Base-by-base conservation (phyloP, 2,113 vertebrate species). In the Camelus bactrianus region DNA sequence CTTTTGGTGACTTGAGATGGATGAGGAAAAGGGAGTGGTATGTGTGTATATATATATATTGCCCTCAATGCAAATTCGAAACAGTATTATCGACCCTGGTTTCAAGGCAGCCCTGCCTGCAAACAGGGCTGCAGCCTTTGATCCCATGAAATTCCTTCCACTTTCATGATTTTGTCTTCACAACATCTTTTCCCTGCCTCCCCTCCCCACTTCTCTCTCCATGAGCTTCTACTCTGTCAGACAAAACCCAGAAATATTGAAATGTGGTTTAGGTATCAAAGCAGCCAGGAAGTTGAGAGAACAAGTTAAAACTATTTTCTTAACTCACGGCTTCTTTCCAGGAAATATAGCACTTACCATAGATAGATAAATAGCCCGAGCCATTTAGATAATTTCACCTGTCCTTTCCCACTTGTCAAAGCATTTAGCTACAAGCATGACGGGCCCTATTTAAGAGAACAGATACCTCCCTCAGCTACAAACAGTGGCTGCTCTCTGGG, bases 281-380 rank as follows among this genome's bases (percentile, higher is more conserved):
- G 84, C 75, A 95, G 95, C 70, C 97, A 95, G 97, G 94, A 97
- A 97, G 91, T 96, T 94, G 91, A 94, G n/a, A 89, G 80, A 96
- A 95, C 85, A 97, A 95, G 93, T 92, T 96, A 96, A 96, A 97
- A 96, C 80, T 96, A 73, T 97, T 96, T 96, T 96, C 82, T 96
- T 96, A 87, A 96, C 58, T 97, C 85, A 93, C 64, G 1, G 70
- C 84, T 96, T 94, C 95, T 97, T 98, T 97, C 97, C 97, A 96
- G 95, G 96, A 98, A 98, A 96, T 76, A 84, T 1, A 95, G 94
- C 84, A 85, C 97, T 93, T 95, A 95, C 6, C 70, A 67, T 24
- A 87, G 82, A 92, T 48, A 91, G 91, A 97, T 91, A 96, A 95
- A 96, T 88, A 97, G 92, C 95, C 65, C 7, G 1, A 87, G 77